phyloP scores from a whole-genome alignment of 2,888 invertebrate genomes.

The Hyalella azteca region DNA sequence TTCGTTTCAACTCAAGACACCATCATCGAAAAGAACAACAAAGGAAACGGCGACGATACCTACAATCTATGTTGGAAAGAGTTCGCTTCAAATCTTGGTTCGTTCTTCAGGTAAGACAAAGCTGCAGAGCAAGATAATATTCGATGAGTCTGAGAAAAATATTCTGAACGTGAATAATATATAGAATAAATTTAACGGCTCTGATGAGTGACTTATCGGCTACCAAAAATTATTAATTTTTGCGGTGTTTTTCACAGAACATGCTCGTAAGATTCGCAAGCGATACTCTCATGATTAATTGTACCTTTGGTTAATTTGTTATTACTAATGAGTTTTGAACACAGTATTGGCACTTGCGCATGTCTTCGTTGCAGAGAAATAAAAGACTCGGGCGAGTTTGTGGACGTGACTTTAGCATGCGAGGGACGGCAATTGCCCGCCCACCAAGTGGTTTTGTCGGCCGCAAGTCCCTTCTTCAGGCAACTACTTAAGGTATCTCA shows the following conservation, averaged over 20 bases:
- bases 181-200: too few relatives aligned
- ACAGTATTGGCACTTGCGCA: neutral
- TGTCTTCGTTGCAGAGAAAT: constrained; percentile 46
- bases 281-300: neutral
- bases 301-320: neutral
- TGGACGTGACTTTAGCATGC: constrained; percentile 62
- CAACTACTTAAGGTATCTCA: constrained; percentile 58
- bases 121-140: too few relatives aligned
- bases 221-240: too few relatives aligned
- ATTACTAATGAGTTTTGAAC: neutral
- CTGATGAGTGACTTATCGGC: too few relatives aligned
- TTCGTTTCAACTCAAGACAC: neutral
- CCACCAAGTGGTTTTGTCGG: constrained; percentile 77
- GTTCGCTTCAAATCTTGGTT: constrained; percentile 50
- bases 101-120: constrained; percentile 54
- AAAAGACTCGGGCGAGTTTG: constrained; percentile 60
- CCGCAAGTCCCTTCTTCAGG: constrained; percentile 68
- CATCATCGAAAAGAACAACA: neutral
- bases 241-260: too few relatives aligned
- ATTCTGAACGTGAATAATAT: too few relatives aligned
- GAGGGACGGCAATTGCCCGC: constrained; percentile 62
- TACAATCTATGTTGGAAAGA: constrained; percentile 57
- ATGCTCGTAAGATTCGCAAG: too few relatives aligned
- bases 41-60: constrained; percentile 38
- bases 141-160: too few relatives aligned